Evolutionary conservation across 2,797 vertebrate genomes (phyloP).

Genomic region (Syngnathus acus): DNA sequence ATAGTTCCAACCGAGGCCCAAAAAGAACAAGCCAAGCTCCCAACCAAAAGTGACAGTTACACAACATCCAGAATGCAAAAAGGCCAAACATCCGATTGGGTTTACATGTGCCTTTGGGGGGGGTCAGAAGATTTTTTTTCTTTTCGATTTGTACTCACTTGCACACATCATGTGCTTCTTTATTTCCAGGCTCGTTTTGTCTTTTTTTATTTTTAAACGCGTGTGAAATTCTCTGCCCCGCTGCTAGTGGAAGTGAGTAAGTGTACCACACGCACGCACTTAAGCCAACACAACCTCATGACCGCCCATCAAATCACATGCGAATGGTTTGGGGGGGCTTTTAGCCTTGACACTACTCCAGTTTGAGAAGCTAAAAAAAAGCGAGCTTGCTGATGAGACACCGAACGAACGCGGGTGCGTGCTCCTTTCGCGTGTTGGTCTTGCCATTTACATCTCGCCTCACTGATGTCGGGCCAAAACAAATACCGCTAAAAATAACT

Average conservation of each 20-base stretch:
- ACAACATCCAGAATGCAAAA: slow-evolving; percentile 37
- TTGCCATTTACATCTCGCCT: not conserved
- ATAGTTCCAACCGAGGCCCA: slow-evolving; percentile 8
- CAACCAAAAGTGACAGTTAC: slow-evolving; percentile 42
- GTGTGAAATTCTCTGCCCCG: not conserved
- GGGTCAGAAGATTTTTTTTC: slow-evolving; percentile 28
- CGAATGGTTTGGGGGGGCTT: not conserved
- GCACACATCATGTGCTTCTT: slow-evolving; percentile 12
- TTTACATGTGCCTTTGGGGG: slow-evolving; percentile 17
- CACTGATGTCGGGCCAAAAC: not conserved
- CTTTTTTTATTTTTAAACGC: not conserved
- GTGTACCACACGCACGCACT: not conserved
- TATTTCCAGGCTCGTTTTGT: slow-evolving; percentile 19
- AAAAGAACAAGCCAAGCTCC: slow-evolving; percentile 6
- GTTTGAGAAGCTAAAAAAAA: not conserved
- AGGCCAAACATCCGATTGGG: slow-evolving; percentile 29
- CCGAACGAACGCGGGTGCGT: not conserved
- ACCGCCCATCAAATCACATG: not conserved
- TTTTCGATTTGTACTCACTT: slow-evolving; percentile 8
- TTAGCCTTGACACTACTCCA: not conserved
- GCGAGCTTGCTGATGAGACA: not conserved
- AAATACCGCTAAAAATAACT: slow-evolving; percentile 7
- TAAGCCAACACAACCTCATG: not conserved
- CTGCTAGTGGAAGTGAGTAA: not conserved
- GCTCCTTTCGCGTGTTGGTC: not conserved